Evolutionary conservation across 2,797 vertebrate genomes (phyloP), one percentile per base, ranked within the genome.

Genomic region (Notolabrus celidotus): DNA sequence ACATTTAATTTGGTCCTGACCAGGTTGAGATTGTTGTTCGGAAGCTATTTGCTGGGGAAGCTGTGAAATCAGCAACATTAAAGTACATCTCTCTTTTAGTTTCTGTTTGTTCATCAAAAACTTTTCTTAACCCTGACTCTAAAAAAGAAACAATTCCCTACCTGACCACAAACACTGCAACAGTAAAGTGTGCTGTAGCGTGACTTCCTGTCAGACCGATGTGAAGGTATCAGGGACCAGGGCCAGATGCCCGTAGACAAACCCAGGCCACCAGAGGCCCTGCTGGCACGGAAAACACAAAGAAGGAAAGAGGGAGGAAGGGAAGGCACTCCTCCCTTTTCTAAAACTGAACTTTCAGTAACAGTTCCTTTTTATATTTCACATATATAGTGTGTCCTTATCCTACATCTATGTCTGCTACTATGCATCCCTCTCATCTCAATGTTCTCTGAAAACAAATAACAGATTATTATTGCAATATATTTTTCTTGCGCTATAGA

Each of bases 171-270:
- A 65, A 57, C 56, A 11, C 17, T 41, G 56, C 31, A 22, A 17
- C 7, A 45, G 45, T 34, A 71, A 83, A 80, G 52, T 77, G 64
- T 66, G 70, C 67, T 81, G 82, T 52, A 66, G 63, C 19, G 5
- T 71, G 65, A 16, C 68, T 60, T 69, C 71, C 72, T 90, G 81
- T 85, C 76, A 80, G 54, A 56, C 43, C 71, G 65, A 33, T 62
- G 71, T 71, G 74, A 65, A 71, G 46, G 49, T 73, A 71, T 77
- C 71, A 70, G 69, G 77, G 74, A 80, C 64, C 43, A 17, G 45
- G 71, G 82, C 84, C 86, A 90, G 77, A 89, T 73, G 84, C 82
- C 88, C 89, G 69, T 71, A 89, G 86, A 92, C 85, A 83, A 86
- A 84, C 72, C 61, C 25, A n/a, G 43, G 66, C 76, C 76, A 76